Conservation (phyloP, 2,888 invertebrate species). For the Cybosia mesomella region DNA sequence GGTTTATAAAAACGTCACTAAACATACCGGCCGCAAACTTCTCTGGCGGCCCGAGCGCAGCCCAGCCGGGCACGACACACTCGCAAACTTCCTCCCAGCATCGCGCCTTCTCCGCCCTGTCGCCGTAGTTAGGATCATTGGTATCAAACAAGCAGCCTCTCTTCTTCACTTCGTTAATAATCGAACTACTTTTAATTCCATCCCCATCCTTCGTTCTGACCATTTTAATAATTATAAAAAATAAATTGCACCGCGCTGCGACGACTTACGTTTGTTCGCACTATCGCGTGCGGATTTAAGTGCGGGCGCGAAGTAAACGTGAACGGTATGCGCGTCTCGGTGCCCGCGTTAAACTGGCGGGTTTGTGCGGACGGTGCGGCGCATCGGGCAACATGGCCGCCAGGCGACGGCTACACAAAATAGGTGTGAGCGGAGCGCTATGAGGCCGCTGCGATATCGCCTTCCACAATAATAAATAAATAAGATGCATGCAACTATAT, state of each 20-base stretch:
- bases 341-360: slow-evolving; percentile 83
- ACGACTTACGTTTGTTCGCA: slow-evolving; percentile 26
- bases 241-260: slow-evolving; percentile 30
- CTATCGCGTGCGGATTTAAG: slow-evolving; percentile 59
- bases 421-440: slow-evolving; percentile 70
- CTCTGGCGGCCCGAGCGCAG: slow-evolving; percentile 72
- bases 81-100: slow-evolving; percentile 83
- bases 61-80: slow-evolving; percentile 80
- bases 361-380: slow-evolving; percentile 61
- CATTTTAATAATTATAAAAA: slow-evolving; percentile 59
- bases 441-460: slow-evolving; percentile 72
- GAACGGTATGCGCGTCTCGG: slow-evolving; percentile 71
- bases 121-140: slow-evolving; percentile 78
- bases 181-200: slow-evolving; percentile 77
- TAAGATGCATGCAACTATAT: slow-evolving; percentile 68
- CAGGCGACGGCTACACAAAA: slow-evolving; percentile 69
- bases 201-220: slow-evolving; percentile 77
- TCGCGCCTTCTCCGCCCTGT: slow-evolving; percentile 78
- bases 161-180: slow-evolving; percentile 78
- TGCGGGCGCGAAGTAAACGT: slow-evolving; percentile 57
- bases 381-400: slow-evolving; percentile 77
- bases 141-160: slow-evolving; percentile 79
- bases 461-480: slow-evolving; percentile 80
- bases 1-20: slow-evolving; percentile 56
- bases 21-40: slow-evolving; percentile 81